A percentile compares a stretch with the other conserved stretches of the same genome.
Conservation (phyloP, 2,888 invertebrate genomes). For the Gastracanthus pulcherrimus region DNA sequence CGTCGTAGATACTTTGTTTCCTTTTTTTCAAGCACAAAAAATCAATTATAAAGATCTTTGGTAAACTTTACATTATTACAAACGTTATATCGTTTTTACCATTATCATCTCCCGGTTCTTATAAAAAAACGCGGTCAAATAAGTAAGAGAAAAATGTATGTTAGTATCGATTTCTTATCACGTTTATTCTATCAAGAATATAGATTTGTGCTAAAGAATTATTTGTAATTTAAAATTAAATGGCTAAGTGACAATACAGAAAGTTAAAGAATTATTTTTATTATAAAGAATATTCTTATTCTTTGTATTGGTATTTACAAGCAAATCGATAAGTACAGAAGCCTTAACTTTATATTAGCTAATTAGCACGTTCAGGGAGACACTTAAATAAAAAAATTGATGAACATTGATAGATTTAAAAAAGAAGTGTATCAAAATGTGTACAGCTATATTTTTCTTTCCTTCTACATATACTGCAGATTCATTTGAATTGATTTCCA, state of each 20-base stretch:
- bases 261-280: slow-evolving; percentile 1
- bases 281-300: slow-evolving; percentile 11
- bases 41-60: slow-evolving; percentile 37
- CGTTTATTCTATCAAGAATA: slow-evolving; percentile 9
- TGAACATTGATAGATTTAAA: slow-evolving; percentile 8
- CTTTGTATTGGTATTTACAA: slow-evolving; percentile 45
- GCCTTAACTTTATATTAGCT: slow-evolving; percentile 20
- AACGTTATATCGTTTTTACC: neutral
- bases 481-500: neutral
- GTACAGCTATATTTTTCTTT: neutral
- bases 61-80: slow-evolving; percentile 30
- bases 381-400: slow-evolving; percentile 1
- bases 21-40: slow-evolving; percentile 11
- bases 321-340: slow-evolving; percentile 45
- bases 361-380: slow-evolving; percentile 1
- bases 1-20: neutral
- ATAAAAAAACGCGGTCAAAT: neutral
- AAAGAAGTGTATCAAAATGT: slow-evolving; percentile 18
- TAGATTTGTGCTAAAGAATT: slow-evolving; percentile 35
- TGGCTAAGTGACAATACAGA: slow-evolving; percentile 8
- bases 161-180: neutral
- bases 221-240: neutral
- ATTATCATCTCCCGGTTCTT: neutral
- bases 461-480: neutral
- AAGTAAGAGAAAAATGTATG: slow-evolving; percentile 11